Conservation (phyloP, 1,140 invertebrate genomes). For the Drosophila paulistorum region DNA sequence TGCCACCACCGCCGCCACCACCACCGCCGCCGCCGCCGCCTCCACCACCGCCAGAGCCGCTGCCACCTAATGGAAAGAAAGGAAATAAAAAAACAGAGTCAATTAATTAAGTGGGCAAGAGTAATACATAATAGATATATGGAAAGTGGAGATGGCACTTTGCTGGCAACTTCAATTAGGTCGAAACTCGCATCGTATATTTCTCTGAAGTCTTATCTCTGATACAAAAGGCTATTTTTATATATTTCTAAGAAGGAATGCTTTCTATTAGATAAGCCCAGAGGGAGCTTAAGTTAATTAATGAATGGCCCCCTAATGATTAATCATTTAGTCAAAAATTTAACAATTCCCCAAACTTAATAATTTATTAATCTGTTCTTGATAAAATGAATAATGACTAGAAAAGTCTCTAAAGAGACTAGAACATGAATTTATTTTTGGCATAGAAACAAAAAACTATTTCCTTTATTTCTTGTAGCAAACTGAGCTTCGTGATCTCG, state of each 20-base stretch:
- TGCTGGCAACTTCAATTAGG: background rate
- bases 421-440: too few relatives aligned
- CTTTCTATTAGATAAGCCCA: background rate
- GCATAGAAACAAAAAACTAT: too few relatives aligned
- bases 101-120: background rate
- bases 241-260: too few relatives aligned
- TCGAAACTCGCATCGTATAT: too few relatives aligned
- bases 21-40: constrained; percentile 59
- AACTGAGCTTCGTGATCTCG: too few relatives aligned
- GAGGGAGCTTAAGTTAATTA: background rate
- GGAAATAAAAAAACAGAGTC: constrained; percentile 19
- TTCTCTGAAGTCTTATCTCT: background rate
- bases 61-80: constrained; percentile 59
- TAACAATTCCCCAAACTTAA: background rate
- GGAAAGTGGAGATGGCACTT: background rate
- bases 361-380: background rate
- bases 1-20: constrained; percentile 57
- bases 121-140: constrained; percentile 8
- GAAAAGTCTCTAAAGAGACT: background rate
- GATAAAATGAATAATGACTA: background rate
- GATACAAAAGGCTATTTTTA: background rate
- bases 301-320: background rate
- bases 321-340: background rate
- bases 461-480: too few relatives aligned
- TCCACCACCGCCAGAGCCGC: constrained; percentile 59